These are phyloP conservation scores for Sesia apiformis DNA, from an alignment of 2,888 invertebrate genomes.

Conservation along the genomic window DNA sequence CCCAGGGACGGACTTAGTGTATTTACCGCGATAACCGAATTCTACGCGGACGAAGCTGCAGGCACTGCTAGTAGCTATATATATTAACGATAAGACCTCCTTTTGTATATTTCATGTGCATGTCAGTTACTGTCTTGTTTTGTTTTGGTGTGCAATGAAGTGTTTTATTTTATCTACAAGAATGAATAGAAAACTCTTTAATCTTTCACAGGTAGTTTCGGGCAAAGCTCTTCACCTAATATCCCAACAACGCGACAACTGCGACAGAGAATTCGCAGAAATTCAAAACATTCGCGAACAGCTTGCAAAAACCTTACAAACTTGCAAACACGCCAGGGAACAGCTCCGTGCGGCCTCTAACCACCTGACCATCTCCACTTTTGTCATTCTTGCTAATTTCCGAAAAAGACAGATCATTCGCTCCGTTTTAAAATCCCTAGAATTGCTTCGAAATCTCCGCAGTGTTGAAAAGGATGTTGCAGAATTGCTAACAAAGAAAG, in stretches of 20 bases:
- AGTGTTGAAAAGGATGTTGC: slow-evolving; percentile 90
- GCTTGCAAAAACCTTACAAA: slow-evolving; percentile 79
- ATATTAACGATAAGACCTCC: too few species aligned
- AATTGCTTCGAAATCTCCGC: slow-evolving; percentile 68
- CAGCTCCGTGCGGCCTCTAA: slow-evolving; percentile 84
- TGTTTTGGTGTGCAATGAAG: too few species aligned
- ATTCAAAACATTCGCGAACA: slow-evolving; percentile 82
- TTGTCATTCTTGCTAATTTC: slow-evolving; percentile 93
- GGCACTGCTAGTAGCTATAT: too few species aligned
- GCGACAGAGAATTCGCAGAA: slow-evolving; percentile 88
- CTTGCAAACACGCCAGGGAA: slow-evolving; percentile 81
- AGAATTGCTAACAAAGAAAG: slow-evolving; percentile 85
- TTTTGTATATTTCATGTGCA: too few species aligned
- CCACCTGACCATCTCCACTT: slow-evolving; percentile 88
- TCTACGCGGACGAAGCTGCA: too few species aligned
- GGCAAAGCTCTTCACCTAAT: slow-evolving; percentile 95
- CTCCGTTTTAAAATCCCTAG: slow-evolving; percentile 84
- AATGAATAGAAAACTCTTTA: background rate
- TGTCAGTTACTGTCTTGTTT: too few species aligned
- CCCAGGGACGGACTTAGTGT: too few species aligned
- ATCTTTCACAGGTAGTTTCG: slow-evolving; percentile 81
- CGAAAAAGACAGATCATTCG: slow-evolving; percentile 89
- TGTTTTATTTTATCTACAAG: too few species aligned
- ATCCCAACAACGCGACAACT: slow-evolving; percentile 90
- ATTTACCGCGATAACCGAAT: too few species aligned